Evolutionary conservation across 2,888 invertebrate species (phyloP).

Genomic region (Octonoba sinensis): DNA sequence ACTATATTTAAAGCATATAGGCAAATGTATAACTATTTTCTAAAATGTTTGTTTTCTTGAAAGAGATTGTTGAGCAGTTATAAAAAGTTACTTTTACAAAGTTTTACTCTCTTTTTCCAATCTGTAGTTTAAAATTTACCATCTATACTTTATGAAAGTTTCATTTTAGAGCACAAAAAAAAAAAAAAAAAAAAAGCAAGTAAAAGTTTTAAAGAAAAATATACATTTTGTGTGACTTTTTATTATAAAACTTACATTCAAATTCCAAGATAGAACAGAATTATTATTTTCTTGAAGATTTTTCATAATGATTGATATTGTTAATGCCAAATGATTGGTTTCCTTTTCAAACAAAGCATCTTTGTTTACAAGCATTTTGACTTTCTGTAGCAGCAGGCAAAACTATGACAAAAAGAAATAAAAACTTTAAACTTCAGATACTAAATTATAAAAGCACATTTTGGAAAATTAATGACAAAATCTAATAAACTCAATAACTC

Average conservation of each 20-base stretch:
- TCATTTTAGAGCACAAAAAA: too few relatives aligned
- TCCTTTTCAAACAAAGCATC: slow-evolving; percentile 16
- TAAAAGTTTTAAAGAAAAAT: slow-evolving; percentile 5
- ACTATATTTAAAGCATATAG: too few relatives aligned
- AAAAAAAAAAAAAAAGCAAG: too few relatives aligned
- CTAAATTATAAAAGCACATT: neutral
- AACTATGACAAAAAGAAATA: slow-evolving; percentile 21
- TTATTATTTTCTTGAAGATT: slow-evolving; percentile 21
- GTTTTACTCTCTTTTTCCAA: too few relatives aligned
- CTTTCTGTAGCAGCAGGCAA: slow-evolving; percentile 35
- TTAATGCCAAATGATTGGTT: slow-evolving; percentile 3
- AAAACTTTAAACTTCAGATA: too few relatives aligned
- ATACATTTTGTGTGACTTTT: neutral
- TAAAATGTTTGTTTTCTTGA: too few relatives aligned
- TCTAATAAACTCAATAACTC: neutral
- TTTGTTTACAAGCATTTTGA: slow-evolving; percentile 16
- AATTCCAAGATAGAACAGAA: slow-evolving; percentile 24
- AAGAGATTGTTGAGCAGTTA: too few relatives aligned
- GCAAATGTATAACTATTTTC: too few relatives aligned
- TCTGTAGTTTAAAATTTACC: too few relatives aligned
- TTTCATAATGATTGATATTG: slow-evolving; percentile 2
- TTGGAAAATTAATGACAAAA: neutral
- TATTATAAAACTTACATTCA: slow-evolving; percentile 34
- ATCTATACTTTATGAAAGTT: too few relatives aligned
- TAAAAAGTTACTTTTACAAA: too few relatives aligned